phyloP scores from a whole-genome alignment of 2,888 invertebrate species.

The Ditylenchus weischeri region DNA sequence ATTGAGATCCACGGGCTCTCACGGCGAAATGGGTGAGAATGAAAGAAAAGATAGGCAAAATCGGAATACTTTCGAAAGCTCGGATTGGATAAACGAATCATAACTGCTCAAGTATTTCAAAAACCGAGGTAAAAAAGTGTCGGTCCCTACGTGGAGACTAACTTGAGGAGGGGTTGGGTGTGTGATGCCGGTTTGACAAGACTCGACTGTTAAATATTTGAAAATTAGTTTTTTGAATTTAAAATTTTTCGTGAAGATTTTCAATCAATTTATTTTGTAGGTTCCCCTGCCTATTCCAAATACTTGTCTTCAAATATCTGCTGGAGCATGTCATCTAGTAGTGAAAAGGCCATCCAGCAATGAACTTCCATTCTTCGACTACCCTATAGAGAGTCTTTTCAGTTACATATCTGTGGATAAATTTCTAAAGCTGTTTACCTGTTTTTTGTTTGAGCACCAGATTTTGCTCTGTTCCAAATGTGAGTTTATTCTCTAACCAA shows the following conservation, averaged over 20 bases:
- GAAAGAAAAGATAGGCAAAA: too few relatives aligned
- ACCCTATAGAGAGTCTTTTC: conserved; percentile 82
- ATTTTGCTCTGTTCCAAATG: conserved; percentile 86
- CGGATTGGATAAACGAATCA: too few relatives aligned
- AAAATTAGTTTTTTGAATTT: conserved; percentile 4
- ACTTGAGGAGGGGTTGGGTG: too few relatives aligned
- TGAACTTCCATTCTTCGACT: conserved; percentile 91
- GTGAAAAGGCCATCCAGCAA: conserved; percentile 61
- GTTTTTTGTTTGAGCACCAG: conserved; percentile 92
- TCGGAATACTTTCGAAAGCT: too few relatives aligned
- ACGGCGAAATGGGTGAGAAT: too few relatives aligned
- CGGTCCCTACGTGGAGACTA: too few relatives aligned
- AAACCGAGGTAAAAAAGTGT: too few relatives aligned
- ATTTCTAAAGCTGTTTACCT: conserved; percentile 86
- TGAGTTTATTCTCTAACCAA: conserved; percentile 59
- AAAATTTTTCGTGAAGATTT: neutral
- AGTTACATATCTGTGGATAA: conserved; percentile 81
- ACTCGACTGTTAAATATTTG: too few relatives aligned
- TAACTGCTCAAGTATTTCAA: too few relatives aligned
- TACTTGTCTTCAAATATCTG: conserved; percentile 71
- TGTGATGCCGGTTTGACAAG: too few relatives aligned
- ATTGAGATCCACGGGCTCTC: too few relatives aligned
- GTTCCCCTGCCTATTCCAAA: conserved; percentile 84
- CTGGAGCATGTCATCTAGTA: conserved; percentile 40
- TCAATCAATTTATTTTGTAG: conserved; percentile 17